Evolutionary conservation across 2,888 invertebrate species (phyloP), one percentile per base, ranked within the genome.

Genomic region (Tanytarsus gracilentus): DNA sequence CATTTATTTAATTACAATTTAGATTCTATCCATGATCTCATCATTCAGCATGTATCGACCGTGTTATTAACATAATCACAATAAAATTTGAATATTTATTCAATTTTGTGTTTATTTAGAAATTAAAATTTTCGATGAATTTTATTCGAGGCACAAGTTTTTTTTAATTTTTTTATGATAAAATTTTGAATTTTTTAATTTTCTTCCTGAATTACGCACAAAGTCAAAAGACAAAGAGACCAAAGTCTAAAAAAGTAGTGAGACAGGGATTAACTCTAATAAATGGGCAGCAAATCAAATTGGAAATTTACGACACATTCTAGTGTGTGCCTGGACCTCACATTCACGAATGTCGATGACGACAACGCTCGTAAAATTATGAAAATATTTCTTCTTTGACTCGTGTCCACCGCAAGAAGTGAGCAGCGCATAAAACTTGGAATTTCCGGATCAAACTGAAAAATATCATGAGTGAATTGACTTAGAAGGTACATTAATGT

Each of bases 361-460:
- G 44, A 44, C 21, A 23, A 44, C 44, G 49, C 25, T 49, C 49
- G 49, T 49, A 49, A 49, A 49, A 49, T 49, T 26, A 49, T 49
- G 26, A 49, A 21, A 40, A 18, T 44, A n/a, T 16, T 18, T 44
- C 44, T 44, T 49, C 27, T 49, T 49, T 55, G 55, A 55, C 53
- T 55, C 55, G 40, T 40, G 55, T 7, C 39, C 39, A 49, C 49
- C 25, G n/a, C 49, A 49, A 18, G 27, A 25, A 18, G 27, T 18
- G 27, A 55, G 27, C 25, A 40, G 33, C 16, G 36, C 55, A 26
- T 55, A 55, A 55, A 55, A 55, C 26, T 40, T 40, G 55, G 55
- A 26, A 55, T 55, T 55, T 55, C 55, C 55, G 55, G 55, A 55
- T 55, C 36, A 40, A 44, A n/a, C n/a, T n/a, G n/a, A n/a, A n/a